Base-by-base conservation (phyloP, 2,113 vertebrate species). In the Dasyornis broadbenti region DNA sequence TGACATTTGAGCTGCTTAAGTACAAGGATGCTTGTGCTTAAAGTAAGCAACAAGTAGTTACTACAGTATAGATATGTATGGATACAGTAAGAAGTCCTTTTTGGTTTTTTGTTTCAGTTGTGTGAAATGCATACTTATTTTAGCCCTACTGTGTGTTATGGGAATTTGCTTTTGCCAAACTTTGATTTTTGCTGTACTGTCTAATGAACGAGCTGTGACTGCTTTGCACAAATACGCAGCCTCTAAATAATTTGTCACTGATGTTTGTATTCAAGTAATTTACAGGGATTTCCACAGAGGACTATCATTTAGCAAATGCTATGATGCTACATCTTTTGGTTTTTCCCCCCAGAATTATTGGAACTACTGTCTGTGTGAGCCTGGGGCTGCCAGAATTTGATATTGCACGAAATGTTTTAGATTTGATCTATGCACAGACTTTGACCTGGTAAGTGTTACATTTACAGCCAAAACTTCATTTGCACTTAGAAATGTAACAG, bases 351-450 rank as follows among this genome's bases (percentile, higher is more conserved):
- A 99, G 99, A 87, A 92, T 99, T 91, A 97, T 99, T 70, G 98
- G 99, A 76, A 99, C 94, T 8, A 97, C 42, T 45, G 94, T 98
- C 39, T 87, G 96, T 6, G 93, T 89, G 54, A 98, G 82, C 44
- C 92, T 98, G 28, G 99, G 99, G 13, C 85, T 97, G 73, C 99
- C 99, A 57, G 99, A 99, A 95, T 99, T 99, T 92, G 99, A 99
- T 31, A 98, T 99, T 2, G 99, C 98, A 57, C 98, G 98, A 89
- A 99, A 99, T 40, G 98, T 99, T 42, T 98, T 99, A 13, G 98
- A 99, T 85, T 97, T 99, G 84, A 99, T 99, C 93, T 99, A 99
- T 8, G 98, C 98, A 31, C 99, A 99, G 96, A 99, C 99, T 31
- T 97, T 99, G 76, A 98, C 98, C 73, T 99, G 99, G 99, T 99